Conservation (phyloP, 2,113 vertebrate genomes). For the Xiphophorus maculatus region DNA sequence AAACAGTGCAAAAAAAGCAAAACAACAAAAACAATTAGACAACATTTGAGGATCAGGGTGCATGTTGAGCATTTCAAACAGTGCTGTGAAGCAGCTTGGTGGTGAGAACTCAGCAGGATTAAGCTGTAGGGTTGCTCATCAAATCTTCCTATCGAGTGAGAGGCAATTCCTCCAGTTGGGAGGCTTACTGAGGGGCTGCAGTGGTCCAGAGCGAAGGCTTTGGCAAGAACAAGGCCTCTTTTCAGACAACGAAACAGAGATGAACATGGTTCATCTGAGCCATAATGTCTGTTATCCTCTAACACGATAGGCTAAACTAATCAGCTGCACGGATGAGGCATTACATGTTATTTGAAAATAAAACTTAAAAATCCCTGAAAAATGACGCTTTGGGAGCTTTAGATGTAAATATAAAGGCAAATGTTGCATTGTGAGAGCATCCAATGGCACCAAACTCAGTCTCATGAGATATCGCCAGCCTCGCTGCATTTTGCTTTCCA, state of each 20-base stretch:
- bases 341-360: conserved; percentile 37
- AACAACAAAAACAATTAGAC: background rate
- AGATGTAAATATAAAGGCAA: conserved; percentile 25
- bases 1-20: conserved; percentile 17
- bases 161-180: conserved; percentile 44
- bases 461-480: conserved; percentile 29
- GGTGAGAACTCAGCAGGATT: conserved; percentile 48
- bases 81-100: conserved; percentile 27
- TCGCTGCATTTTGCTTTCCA: conserved; percentile 37
- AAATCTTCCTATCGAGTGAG: conserved; percentile 51
- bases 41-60: conserved; percentile 26
- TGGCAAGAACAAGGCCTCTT: conserved; percentile 45
- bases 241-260: conserved; percentile 23
- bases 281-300: conserved; percentile 37
- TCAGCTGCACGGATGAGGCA: conserved; percentile 39
- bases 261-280: conserved; percentile 33
- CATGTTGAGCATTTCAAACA: conserved; percentile 47
- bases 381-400: conserved; percentile 17
- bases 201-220: conserved; percentile 26
- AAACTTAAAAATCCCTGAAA: conserved; percentile 16
- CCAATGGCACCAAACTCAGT: conserved; percentile 26
- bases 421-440: conserved; percentile 18
- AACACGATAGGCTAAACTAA: conserved; percentile 44
- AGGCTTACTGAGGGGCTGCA: conserved; percentile 28
- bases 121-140: conserved; percentile 60